Base-by-base conservation (phyloP, 2,797 vertebrate genomes). In the Tamandua tetradactyla region DNA sequence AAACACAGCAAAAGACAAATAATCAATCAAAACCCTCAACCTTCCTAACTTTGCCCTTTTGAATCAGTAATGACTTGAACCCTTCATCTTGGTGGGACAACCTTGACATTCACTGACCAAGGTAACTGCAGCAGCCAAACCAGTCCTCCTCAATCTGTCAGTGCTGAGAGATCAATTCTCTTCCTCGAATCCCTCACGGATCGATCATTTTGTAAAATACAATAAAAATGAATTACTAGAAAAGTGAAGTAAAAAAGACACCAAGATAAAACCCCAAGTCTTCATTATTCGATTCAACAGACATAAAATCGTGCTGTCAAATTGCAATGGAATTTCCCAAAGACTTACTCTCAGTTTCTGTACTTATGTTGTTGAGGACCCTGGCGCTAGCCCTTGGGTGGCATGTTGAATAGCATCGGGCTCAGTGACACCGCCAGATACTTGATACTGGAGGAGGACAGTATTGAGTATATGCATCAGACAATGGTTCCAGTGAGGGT, bases 271-370 rank as follows among this genome's bases (percentile, higher is more conserved):
- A 62, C 17, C n/a, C 20, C 27, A 68, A 83, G 79, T 69, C 25
- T 80, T 64, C 61, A 85, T 42, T 55, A 68, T 91, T 42, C 80
- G 57, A 83, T 11, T 83, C 52, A 79, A 92, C 11, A 95, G 68
- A 90, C 22, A 81, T 57, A 64, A 95, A 95, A 23, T 57, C 37
- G 2, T 14, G 35, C 76, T 49, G 17, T 62, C 44, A 42, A 30
- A 61, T 27, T 4, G 57, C 40, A 52, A 0, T 27, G 40, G 35
- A 94, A 27, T 14, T 62, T 69, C 59, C 62, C 20, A 9, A 84
- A 69, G 20, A 14, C 44, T 18, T 62, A 23, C 27, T 85, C 42
- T 94, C 22, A 30, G 13, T 62, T 84, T 85, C 81, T 55, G 13
- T 17, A 23, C 35, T 76, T 35, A n/a, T 78, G 40, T 83, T 59